Percentiles rank a stretch among this genome's conserved stretches.
Conservation (phyloP, 2,888 invertebrate genomes). For the Latrodectus hesperus region DNA sequence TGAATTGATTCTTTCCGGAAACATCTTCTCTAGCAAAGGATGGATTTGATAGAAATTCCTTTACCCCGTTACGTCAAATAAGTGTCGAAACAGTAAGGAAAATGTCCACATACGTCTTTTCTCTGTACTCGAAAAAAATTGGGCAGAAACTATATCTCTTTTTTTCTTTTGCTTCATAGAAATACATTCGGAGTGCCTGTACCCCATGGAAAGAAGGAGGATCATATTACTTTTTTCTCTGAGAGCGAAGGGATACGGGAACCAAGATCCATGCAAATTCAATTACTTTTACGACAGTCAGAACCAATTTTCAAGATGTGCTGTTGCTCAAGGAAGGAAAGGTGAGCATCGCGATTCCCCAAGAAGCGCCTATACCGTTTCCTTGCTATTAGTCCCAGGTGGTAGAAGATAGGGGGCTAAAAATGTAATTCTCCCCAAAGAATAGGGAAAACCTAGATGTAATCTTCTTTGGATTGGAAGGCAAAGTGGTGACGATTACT, state of each 20-base stretch:
- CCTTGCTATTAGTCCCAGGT: conserved; percentile 55
- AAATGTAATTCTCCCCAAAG: conserved; percentile 55
- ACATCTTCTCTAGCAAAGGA: no score
- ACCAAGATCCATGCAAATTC: conserved; percentile 45
- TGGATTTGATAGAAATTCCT: background rate
- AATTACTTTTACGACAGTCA: conserved; percentile 64
- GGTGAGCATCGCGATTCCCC: conserved; percentile 8
- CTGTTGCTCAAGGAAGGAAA: background rate
- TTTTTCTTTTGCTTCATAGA: conserved; percentile 13
- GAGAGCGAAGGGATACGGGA: background rate
- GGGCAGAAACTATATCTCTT: background rate
- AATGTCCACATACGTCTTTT: background rate
- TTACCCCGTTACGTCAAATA: background rate
- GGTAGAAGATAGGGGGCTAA: conserved; percentile 34
- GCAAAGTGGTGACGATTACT: conserved; percentile 55
- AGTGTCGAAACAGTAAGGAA: background rate
- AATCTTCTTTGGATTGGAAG: conserved; percentile 50
- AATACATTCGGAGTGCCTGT: conserved; percentile 19
- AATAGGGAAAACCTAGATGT: conserved; percentile 30
- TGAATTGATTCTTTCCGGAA: no score
- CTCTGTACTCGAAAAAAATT: background rate
- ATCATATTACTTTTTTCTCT: conserved; percentile 33
- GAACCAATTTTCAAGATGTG: conserved; percentile 63
- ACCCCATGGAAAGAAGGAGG: conserved; percentile 8
- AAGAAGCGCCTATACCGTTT: conserved; percentile 12